A percentile compares a stretch with the other conserved stretches of the same genome.
Evolutionary conservation across 2,113 vertebrate genomes (phyloP).

Genomic region (Archilochus colubris): DNA sequence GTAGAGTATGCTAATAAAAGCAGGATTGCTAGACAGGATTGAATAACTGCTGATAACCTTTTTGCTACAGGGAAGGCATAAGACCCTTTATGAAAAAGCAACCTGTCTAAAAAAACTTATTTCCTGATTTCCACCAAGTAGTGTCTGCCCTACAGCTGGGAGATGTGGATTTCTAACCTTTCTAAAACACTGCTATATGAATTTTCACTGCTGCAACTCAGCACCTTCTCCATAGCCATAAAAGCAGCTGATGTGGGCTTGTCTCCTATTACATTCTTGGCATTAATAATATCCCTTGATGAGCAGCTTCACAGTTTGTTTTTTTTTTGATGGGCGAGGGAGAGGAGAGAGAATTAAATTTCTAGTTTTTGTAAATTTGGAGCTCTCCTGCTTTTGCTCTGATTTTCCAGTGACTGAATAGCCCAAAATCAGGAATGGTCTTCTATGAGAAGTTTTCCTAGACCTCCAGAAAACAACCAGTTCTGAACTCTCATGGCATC

Average conservation of each 20-base stretch:
- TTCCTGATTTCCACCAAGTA: background rate
- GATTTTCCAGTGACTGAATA: background rate
- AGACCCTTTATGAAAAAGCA: background rate
- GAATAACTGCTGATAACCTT: background rate
- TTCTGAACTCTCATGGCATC: background rate
- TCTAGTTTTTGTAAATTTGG: background rate
- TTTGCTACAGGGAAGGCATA: background rate
- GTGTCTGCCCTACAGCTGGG: background rate
- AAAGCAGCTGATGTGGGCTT: background rate
- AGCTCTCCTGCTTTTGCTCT: background rate
- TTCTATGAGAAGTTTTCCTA: background rate
- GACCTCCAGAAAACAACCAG: background rate
- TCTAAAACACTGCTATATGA: background rate
- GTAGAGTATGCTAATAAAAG: constrained; percentile 4
- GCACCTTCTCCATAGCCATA: background rate
- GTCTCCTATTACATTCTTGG: background rate
- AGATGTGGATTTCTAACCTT: background rate
- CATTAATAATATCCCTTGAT: background rate
- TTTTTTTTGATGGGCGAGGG: background rate
- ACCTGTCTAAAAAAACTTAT: background rate
- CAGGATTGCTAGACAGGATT: background rate
- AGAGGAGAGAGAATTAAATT: background rate
- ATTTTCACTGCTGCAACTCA: background rate
- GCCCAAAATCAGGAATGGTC: background rate
- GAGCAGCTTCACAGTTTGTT: background rate